Evolutionary conservation across 2,888 invertebrate species (phyloP).

Genomic region (Autographa pulchrina): DNA sequence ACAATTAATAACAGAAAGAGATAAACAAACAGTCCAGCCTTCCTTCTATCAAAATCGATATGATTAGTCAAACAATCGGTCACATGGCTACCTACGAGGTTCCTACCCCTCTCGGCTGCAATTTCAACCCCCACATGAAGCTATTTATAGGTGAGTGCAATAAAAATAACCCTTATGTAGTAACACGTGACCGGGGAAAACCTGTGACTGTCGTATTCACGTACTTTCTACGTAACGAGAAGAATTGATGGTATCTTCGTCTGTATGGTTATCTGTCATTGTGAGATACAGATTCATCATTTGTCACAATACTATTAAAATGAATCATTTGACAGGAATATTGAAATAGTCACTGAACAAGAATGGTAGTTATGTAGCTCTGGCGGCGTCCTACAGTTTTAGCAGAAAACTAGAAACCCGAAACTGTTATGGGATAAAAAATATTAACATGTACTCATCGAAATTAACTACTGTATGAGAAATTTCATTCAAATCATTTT

Average conservation of each 20-base stretch:
- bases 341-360: no score
- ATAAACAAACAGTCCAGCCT: background rate
- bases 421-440: no score
- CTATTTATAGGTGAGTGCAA: slow-evolving; percentile 41
- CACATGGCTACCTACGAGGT: slow-evolving; percentile 12
- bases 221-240: background rate
- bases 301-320: no score
- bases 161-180: slow-evolving; percentile 30
- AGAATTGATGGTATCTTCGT: background rate
- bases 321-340: no score
- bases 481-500: no score
- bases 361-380: no score
- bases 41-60: background rate
- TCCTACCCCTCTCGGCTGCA: slow-evolving; percentile 27
- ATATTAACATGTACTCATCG: no score
- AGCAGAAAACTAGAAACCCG: no score
- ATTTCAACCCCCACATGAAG: slow-evolving; percentile 21
- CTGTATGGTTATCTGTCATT: no score
- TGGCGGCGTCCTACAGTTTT: no score
- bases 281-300: no score
- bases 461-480: no score
- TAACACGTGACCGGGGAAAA: slow-evolving; percentile 24
- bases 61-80: slow-evolving; percentile 2
- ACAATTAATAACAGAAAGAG: background rate
- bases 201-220: background rate